Evolutionary conservation across 2,113 vertebrate species (phyloP), one percentile per base, ranked within the genome.

Genomic region (Scytalopus superciliaris): DNA sequence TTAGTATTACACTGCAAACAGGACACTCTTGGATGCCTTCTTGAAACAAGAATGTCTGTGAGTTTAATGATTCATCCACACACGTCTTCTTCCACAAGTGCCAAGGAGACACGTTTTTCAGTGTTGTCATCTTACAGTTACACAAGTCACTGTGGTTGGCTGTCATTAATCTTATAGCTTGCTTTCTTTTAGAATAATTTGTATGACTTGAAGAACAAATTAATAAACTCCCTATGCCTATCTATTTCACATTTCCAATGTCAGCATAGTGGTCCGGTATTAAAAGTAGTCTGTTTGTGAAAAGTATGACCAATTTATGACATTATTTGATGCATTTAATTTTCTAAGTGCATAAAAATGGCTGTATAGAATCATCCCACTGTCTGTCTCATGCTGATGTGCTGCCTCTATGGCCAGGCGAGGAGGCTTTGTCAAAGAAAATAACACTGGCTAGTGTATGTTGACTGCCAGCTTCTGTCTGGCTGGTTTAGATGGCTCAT

Each of bases 341-440:
- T 88, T 83, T 30, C 2, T 31, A 44, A 60, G 40, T 31, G 8
- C 9, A 19, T 64, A 7, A 22, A 33, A 88, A 44, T 25, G 45
- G 3, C 13, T 8, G 2, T 9, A 19, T 2, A 52, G 16, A 42
- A 49, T 64, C 40, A 55, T 12, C 3, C 3, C 6, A 9, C 5
- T 55, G 33, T 50, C 18, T 67, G 28, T 25, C 35, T 31, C 6
- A 12, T 27, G 50, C 68, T 57, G 73, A 12, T 42, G 4, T 19
- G 8, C 31, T 84, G 50, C 22, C 12, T n/a, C 56, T 66, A 52
- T 22, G 69, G 10, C 19, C n/a, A 33, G 25, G 33, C 83, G 39
- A 56, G n/a, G 37, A 40, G 31, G 16, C 16, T 86, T 47, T 57
- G 37, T 39, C 59, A 79, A 52, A 70, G 14, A 12, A 23, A 15